Percentiles rank a stretch among this genome's conserved stretches.
These are phyloP conservation scores for Drosophila fuyamai DNA, from an alignment of 1,140 invertebrate species.

Conservation along the genomic window DNA sequence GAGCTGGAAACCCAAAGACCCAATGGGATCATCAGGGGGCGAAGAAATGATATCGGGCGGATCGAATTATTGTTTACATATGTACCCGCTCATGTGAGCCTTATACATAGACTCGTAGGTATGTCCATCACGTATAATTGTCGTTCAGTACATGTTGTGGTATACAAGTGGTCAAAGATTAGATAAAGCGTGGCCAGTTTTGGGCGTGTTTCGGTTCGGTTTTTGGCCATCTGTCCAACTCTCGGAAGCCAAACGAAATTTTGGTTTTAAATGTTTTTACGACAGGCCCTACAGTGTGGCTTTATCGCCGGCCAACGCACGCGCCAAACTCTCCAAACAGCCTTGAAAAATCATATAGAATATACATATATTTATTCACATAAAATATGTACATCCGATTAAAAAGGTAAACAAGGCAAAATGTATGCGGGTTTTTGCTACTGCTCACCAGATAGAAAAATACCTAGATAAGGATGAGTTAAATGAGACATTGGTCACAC, in stretches of 20 bases:
- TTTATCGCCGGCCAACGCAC: constrained; percentile 58
- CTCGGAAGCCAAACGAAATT: constrained; percentile 16
- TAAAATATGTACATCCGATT: constrained; percentile 36
- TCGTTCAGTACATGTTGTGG: constrained; percentile 1
- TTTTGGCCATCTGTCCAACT: constrained; percentile 25
- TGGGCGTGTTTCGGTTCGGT: constrained; percentile 3
- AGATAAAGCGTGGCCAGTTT: constrained; percentile 45
- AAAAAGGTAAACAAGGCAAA: constrained; percentile 54
- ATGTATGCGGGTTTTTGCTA: constrained; percentile 12
- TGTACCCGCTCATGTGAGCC: constrained; percentile 6
- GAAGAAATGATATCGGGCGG: constrained; percentile 42
- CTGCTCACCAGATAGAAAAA: not conserved
- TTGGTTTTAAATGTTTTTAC: constrained; percentile 17
- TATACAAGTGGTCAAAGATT: constrained; percentile 24
- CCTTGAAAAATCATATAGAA: constrained; percentile 55
- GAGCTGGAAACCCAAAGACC: constrained; percentile 16
- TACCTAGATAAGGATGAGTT: not conserved
- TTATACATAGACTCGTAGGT: constrained; percentile 4
- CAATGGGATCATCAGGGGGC: constrained; percentile 1
- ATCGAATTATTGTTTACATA: constrained; percentile 38
- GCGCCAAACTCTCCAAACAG: constrained; percentile 59
- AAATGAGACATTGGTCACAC: not conserved
- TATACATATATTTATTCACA: constrained; percentile 8
- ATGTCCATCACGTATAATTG: constrained; percentile 27
- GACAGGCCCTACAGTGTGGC: constrained; percentile 12